Evolutionary conservation across 2,113 vertebrate species (phyloP).

Genomic region (Pygoscelis adeliae): DNA sequence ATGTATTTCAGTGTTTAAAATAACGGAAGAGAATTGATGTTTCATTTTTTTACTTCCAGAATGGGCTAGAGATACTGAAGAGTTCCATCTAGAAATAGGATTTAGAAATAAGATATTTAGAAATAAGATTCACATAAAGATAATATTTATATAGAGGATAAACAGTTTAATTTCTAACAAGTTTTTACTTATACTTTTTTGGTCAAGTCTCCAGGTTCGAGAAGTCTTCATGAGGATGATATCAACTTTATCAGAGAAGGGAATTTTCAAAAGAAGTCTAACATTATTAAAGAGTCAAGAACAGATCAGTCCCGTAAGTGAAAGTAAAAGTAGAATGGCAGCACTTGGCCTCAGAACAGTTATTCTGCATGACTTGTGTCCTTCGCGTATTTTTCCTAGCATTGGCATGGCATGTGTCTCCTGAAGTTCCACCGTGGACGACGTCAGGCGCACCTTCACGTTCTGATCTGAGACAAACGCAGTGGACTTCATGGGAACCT

Average conservation of each 20-base stretch:
- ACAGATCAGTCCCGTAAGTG: slow-evolving; percentile 11
- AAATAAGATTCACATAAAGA: neutral
- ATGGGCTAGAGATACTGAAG: neutral
- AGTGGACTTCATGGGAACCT: slow-evolving; percentile 16
- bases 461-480: neutral
- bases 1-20: neutral
- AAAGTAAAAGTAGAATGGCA: neutral
- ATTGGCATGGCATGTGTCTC: neutral
- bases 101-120: neutral
- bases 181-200: neutral
- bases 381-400: neutral
- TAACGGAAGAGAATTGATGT: neutral
- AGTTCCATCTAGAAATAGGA: neutral
- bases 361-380: neutral
- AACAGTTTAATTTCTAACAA: neutral
- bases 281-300: neutral
- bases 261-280: neutral
- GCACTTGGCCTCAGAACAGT: neutral
- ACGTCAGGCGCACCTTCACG: neutral
- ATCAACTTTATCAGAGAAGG: neutral
- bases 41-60: neutral
- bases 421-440: neutral
- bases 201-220: slow-evolving; percentile 33
- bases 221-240: neutral
- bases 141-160: neutral